Evolutionary conservation across 2,888 invertebrate genomes (phyloP).

Genomic region (Ypsolopha sequella): DNA sequence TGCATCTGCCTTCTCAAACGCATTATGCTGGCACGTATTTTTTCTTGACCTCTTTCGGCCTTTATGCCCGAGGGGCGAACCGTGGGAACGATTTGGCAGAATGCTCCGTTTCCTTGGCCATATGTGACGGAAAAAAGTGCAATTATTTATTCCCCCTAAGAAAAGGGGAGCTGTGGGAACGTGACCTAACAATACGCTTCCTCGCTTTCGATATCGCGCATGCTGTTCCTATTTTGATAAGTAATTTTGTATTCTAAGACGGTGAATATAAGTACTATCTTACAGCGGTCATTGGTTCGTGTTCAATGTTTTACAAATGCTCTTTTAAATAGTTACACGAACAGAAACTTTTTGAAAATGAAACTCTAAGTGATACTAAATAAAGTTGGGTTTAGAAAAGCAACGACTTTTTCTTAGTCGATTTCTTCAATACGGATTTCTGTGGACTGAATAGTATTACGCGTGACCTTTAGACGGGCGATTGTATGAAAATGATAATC

Average conservation of each 20-base stretch:
- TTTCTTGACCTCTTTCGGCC: slow-evolving; percentile 66
- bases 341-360: slow-evolving; percentile 14
- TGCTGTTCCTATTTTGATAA: background rate
- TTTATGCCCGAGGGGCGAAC: slow-evolving; percentile 62
- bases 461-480: slow-evolving; percentile 61
- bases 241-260: background rate
- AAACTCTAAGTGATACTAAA: slow-evolving; percentile 13
- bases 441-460: slow-evolving; percentile 56
- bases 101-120: slow-evolving; percentile 66
- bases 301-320: slow-evolving; percentile 45
- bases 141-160: slow-evolving; percentile 70
- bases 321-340: slow-evolving; percentile 31
- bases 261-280: slow-evolving; percentile 11
- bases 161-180: slow-evolving; percentile 70
- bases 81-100: slow-evolving; percentile 67
- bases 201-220: slow-evolving; percentile 60
- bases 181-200: slow-evolving; percentile 71
- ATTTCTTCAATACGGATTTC: slow-evolving; percentile 47
- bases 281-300: slow-evolving; percentile 28
- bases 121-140: slow-evolving; percentile 71
- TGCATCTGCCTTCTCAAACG: slow-evolving; percentile 62
- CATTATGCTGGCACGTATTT: slow-evolving; percentile 63
- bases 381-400: slow-evolving; percentile 9
- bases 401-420: slow-evolving; percentile 19
- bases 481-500: slow-evolving; percentile 66